Conservation (phyloP, 2,888 invertebrate species). For the Tinea semifulvella region DNA sequence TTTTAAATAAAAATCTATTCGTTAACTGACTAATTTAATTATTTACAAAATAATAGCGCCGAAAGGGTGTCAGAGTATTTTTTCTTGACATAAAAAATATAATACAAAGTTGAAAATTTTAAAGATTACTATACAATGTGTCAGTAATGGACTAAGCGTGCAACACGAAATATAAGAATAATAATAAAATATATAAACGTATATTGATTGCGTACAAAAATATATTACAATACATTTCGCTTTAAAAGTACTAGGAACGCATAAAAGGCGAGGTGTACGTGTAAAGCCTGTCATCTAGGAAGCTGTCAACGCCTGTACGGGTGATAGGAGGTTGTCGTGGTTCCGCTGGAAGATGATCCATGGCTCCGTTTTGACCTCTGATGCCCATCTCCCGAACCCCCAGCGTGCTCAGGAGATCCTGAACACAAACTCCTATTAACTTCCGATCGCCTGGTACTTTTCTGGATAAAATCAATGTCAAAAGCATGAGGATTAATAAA, state of each 20-base stretch:
- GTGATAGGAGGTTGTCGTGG: slow-evolving; percentile 54
- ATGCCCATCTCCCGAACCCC: slow-evolving; percentile 58
- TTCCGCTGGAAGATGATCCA: slow-evolving; percentile 38
- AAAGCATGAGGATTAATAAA: not conserved
- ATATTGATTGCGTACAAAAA: slow-evolving; percentile 6
- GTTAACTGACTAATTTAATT: too few species aligned
- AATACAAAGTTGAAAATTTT: too few species aligned
- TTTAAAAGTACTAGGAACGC: slow-evolving; percentile 12
- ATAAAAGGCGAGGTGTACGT: slow-evolving; percentile 3
- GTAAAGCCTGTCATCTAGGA: not conserved
- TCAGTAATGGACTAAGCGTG: too few species aligned
- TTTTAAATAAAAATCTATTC: too few species aligned
- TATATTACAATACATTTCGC: slow-evolving; percentile 5
- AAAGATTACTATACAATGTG: too few species aligned
- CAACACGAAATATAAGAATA: too few species aligned
- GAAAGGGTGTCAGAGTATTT: too few species aligned
- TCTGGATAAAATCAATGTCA: not conserved
- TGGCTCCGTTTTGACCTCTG: slow-evolving; percentile 57
- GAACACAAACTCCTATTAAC: slow-evolving; percentile 13
- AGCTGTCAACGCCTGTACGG: slow-evolving; percentile 54
- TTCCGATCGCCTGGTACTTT: not conserved
- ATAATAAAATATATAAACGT: slow-evolving; percentile 1
- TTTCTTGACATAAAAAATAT: too few species aligned
- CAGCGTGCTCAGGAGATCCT: slow-evolving; percentile 62
- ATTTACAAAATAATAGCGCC: too few species aligned